Percentiles rank a stretch among this genome's conserved stretches.
phyloP scores from a whole-genome alignment of 2,113 vertebrate species.

The Gnathonemus longibarbis region DNA sequence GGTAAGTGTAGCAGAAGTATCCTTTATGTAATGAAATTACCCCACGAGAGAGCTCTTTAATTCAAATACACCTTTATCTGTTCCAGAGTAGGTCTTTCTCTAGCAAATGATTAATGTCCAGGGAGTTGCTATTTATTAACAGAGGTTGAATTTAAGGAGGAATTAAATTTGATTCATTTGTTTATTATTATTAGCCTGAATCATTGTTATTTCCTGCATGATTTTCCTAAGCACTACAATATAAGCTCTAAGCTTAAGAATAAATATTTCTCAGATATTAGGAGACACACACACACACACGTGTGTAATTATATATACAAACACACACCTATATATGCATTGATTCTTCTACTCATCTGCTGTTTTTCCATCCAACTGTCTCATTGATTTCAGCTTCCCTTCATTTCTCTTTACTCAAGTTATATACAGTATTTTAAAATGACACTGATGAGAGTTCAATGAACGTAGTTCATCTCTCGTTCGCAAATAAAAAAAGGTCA shows the following conservation, averaged over 20 bases:
- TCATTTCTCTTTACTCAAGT: neutral
- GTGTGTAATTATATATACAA: neutral
- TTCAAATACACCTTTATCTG: conserved; percentile 46
- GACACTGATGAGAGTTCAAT: conserved; percentile 24
- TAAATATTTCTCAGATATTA: neutral
- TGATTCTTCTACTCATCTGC: neutral
- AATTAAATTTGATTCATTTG: conserved; percentile 22
- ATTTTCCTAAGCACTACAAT: neutral
- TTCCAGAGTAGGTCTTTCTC: conserved; percentile 33
- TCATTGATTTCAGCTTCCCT: conserved; percentile 11
- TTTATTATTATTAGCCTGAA: neutral
- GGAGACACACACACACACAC: neutral
- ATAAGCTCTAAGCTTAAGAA: neutral
- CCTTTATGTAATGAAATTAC: neutral
- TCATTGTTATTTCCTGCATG: neutral
- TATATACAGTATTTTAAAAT: neutral
- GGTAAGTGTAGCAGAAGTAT: neutral
- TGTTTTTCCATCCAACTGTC: neutral
- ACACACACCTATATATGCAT: neutral
- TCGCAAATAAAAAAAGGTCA: conserved; percentile 25
- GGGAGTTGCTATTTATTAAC: conserved; percentile 25
- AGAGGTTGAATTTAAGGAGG: conserved; percentile 14
- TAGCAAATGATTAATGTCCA: conserved; percentile 56
- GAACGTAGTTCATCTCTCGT: conserved; percentile 23
- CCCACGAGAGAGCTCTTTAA: neutral